Conservation (phyloP, 2,888 invertebrate genomes). For the Drosophila borealis region DNA sequence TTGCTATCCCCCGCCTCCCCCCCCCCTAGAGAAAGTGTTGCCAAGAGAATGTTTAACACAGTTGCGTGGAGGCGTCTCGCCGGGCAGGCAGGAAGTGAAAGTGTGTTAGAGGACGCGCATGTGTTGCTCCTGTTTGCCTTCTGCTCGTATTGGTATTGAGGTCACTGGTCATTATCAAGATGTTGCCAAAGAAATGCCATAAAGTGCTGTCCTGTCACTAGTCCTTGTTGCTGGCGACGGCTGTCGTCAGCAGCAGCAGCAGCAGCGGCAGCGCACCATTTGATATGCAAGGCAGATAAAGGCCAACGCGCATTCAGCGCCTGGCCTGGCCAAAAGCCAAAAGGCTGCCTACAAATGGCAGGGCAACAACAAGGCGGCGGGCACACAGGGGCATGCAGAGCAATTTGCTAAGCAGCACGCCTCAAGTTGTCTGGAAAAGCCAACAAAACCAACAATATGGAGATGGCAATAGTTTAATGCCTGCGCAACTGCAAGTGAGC, state of each 20-base stretch:
- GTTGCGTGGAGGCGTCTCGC: constrained; percentile 19
- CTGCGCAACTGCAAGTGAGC: constrained; percentile 35
- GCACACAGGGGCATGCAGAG: not conserved
- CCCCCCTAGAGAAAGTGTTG: constrained; percentile 67
- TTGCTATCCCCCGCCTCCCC: constrained; percentile 1
- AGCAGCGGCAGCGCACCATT: constrained; percentile 47
- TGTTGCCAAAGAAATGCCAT: constrained; percentile 75
- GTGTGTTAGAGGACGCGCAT: constrained; percentile 64
- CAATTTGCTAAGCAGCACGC: constrained; percentile 1
- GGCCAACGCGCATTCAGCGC: constrained; percentile 69
- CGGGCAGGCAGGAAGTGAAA: constrained; percentile 67
- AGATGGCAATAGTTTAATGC: constrained; percentile 66
- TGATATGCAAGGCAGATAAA: constrained; percentile 80
- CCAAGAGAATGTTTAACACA: constrained; percentile 46
- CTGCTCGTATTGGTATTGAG: constrained; percentile 65
- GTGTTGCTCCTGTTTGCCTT: constrained; percentile 33
- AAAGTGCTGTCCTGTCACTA: constrained; percentile 52
- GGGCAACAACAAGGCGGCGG: constrained; percentile 5
- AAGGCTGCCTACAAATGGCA: constrained; percentile 36
- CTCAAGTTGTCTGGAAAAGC: constrained; percentile 38
- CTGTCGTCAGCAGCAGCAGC: constrained; percentile 35
- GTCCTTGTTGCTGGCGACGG: constrained; percentile 20
- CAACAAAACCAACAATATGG: constrained; percentile 30
- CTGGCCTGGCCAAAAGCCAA: constrained; percentile 52
- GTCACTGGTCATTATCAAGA: constrained; percentile 79